Evolutionary conservation across 37 sponge, comb jelly and placozoan genomes (phyloP).

Genomic region (Sycon ciliatum): DNA sequence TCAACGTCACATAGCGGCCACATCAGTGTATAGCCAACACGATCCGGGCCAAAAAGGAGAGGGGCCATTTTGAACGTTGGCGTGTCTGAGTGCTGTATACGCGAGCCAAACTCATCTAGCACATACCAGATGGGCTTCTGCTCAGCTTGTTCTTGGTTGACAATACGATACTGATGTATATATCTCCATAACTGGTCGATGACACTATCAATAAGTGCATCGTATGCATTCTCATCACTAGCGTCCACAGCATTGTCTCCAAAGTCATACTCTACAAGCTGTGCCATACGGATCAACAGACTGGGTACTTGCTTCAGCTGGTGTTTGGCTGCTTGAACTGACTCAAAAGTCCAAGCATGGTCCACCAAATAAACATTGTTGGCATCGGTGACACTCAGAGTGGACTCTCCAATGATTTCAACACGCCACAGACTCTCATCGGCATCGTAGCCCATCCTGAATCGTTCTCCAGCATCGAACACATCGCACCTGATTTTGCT

Average conservation of each 20-base stretch:
- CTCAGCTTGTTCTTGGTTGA: no score
- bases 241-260: neutral
- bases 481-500: constrained; percentile 17
- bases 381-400: constrained; percentile 23
- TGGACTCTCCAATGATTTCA: constrained; percentile 25
- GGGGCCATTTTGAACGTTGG: constrained; percentile 70
- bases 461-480: constrained; percentile 72
- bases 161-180: no score
- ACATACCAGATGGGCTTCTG: constrained; percentile 74
- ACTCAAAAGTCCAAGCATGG: constrained; percentile 85
- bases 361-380: constrained; percentile 71
- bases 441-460: constrained; percentile 47
- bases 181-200: no score
- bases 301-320: constrained; percentile 52
- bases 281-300: constrained; percentile 54
- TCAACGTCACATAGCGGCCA: constrained; percentile 65
- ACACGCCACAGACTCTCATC: constrained; percentile 35
- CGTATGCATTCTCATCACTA: no score
- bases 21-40: constrained; percentile 51
- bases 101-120: constrained; percentile 82
- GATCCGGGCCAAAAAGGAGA: constrained; percentile 58
- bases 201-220: no score
- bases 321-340: constrained; percentile 41
- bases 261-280: constrained; percentile 39
- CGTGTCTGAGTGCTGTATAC: constrained; percentile 49